Percentiles rank a stretch among this genome's conserved stretches.
These are phyloP conservation scores for Kudoa iwatai DNA, from an alignment of 30 jellyfish, hydroid and myxozoan species.

Conservation along the genomic window DNA sequence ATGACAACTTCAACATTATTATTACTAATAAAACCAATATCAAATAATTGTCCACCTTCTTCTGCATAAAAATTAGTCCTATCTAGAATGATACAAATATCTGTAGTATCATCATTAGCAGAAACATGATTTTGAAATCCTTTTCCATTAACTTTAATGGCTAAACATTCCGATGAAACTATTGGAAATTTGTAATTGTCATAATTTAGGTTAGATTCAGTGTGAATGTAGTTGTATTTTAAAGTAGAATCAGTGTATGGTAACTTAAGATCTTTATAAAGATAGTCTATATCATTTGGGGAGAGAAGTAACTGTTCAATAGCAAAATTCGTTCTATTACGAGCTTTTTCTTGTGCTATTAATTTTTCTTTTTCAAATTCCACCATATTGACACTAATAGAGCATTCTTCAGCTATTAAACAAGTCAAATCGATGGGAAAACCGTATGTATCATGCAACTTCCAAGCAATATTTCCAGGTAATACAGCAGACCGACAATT, in stretches of 20 bases:
- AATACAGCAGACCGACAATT: not conserved
- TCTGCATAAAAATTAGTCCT: constrained; percentile 53
- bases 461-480: constrained; percentile 71
- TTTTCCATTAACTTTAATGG: not conserved
- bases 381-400: constrained; percentile 33
- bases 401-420: constrained; percentile 75
- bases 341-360: constrained; percentile 28
- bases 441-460: constrained; percentile 71
- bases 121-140: constrained; percentile 11
- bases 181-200: not conserved
- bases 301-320: no score
- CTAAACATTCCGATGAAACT: not conserved
- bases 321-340: not conserved
- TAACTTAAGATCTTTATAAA: not conserved
- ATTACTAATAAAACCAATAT: constrained; percentile 8
- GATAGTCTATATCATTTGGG: no score
- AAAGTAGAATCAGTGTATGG: not conserved
- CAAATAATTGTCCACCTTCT: constrained; percentile 82
- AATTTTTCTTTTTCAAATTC: constrained; percentile 29
- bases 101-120: constrained; percentile 12
- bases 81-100: constrained; percentile 38
- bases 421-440: constrained; percentile 63
- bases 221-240: not conserved
- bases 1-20: constrained; percentile 51
- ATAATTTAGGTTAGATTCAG: no score